Evolutionary conservation across 2,113 vertebrate species (phyloP).

Genomic region (Lasiurus borealis): DNA sequence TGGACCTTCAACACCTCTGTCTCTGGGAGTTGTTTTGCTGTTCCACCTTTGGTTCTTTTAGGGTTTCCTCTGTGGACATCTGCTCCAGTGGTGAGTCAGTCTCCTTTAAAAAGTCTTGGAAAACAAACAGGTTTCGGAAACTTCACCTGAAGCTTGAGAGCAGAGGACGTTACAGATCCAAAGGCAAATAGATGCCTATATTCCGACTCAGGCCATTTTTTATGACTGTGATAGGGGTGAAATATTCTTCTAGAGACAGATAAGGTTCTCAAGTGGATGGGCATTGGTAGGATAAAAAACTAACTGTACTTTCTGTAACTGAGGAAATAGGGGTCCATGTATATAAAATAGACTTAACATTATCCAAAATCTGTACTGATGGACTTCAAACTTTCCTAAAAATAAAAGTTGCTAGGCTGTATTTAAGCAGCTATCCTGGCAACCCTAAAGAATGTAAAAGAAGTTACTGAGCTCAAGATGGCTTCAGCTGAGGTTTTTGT

Average conservation of each 20-base stretch:
- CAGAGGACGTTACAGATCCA: conserved; percentile 21
- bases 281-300: neutral
- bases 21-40: conserved; percentile 92
- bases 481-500: conserved; percentile 32
- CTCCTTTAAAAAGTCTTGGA: conserved; percentile 93
- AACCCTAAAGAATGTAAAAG: neutral
- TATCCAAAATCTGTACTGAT: conserved; percentile 47
- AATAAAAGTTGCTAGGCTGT: conserved; percentile 12
- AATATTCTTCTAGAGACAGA: conserved; percentile 18
- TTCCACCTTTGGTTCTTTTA: conserved; percentile 92
- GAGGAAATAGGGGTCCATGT: neutral
- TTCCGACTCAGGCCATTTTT: conserved; percentile 44
- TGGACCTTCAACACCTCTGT: conserved; percentile 92
- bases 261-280: conserved; percentile 19
- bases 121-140: conserved; percentile 6
- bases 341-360: conserved; percentile 15
- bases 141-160: conserved; percentile 5
- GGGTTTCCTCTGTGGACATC: conserved; percentile 94
- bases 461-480: conserved; percentile 28
- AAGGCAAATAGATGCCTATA: conserved; percentile 14
- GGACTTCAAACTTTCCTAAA: conserved; percentile 38
- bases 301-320: conserved; percentile 41
- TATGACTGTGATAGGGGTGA: neutral
- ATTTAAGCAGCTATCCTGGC: neutral
- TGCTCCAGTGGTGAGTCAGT: conserved; percentile 91